Evolutionary conservation across 2,113 vertebrate genomes (phyloP), one percentile per base, ranked within the genome.

Genomic region (Oxyura jamaicensis): DNA sequence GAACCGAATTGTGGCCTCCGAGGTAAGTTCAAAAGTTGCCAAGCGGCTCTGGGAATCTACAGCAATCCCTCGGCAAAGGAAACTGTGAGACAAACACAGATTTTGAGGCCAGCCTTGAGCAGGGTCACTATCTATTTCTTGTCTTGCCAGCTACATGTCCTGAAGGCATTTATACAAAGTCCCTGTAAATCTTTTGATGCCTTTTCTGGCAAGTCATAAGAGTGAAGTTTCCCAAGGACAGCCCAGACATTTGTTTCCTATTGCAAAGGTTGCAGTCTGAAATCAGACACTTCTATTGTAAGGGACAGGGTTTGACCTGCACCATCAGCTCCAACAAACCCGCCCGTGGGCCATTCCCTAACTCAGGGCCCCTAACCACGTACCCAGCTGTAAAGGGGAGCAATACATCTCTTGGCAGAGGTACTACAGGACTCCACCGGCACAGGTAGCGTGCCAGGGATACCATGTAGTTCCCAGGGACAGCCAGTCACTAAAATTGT

Each of bases 41-140:
- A 98, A 96, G n/a, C 97, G 97, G 77, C 96, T 97, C 95, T 96
- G 98, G 7, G 97, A 58, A 36, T 99, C 99, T 8, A 99, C 79
- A 63, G 97, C 98, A 5, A 98, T 96, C 17, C 96, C 98, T 35
- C 99, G 98, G 92, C 99, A 99, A 95, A 99, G 98, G 97, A 99
- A 98, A 95, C 99, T 99, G 95, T 1, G 55, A 89, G 68, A 94
- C 83, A 92, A 96, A 95, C 90, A 86, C 50, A 35, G 36, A 58
- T 26, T 50, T 60, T 86, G 84, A 89, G 75, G 71, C 5, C 75
- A 82, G 62, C 78, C 88, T 84, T 62, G 69, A 59, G 68, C 74
- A 53, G 13, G 69, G 88, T 84, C 95, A 39, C 0, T 41, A 88
- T 73, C 74, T 52, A 23, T 18, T 86, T 91, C 90, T 95, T 91